Evolutionary conservation across 2,888 invertebrate species (phyloP).

Genomic region (Apantesis nais): DNA sequence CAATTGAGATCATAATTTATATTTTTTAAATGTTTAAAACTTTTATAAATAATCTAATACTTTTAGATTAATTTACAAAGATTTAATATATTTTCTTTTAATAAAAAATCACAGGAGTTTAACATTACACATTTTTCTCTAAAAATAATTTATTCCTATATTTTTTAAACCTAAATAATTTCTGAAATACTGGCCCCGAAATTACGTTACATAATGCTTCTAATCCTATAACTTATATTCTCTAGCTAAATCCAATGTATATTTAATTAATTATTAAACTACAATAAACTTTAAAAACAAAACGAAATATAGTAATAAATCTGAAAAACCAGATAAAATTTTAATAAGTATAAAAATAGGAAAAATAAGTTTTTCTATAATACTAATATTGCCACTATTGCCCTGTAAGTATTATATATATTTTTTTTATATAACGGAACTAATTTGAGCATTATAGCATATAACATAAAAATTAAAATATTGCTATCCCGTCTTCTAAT

Average conservation of each 20-base stretch:
- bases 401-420: constrained; percentile 54
- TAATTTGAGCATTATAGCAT: constrained; percentile 46
- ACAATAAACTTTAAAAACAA: constrained; percentile 73
- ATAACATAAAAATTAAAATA: not conserved
- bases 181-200: constrained; percentile 76
- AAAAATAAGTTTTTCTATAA: constrained; percentile 42
- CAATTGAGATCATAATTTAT: constrained; percentile 73
- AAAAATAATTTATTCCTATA: constrained; percentile 18
- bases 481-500: not conserved
- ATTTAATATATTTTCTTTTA: constrained; percentile 3
- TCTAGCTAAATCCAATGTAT: constrained; percentile 16
- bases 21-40: constrained; percentile 9
- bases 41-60: not conserved
- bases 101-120: constrained; percentile 25
- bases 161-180: constrained; percentile 53
- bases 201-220: constrained; percentile 38
- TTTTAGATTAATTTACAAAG: constrained; percentile 4
- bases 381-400: constrained; percentile 73
- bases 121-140: constrained; percentile 14
- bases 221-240: not conserved
- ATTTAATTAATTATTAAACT: constrained; percentile 24
- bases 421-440: constrained; percentile 36
- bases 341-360: constrained; percentile 39
- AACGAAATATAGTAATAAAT: constrained; percentile 53
- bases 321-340: constrained; percentile 22